Evolutionary conservation across 2,797 vertebrate species (phyloP).

Genomic region (Menidia menidia): DNA sequence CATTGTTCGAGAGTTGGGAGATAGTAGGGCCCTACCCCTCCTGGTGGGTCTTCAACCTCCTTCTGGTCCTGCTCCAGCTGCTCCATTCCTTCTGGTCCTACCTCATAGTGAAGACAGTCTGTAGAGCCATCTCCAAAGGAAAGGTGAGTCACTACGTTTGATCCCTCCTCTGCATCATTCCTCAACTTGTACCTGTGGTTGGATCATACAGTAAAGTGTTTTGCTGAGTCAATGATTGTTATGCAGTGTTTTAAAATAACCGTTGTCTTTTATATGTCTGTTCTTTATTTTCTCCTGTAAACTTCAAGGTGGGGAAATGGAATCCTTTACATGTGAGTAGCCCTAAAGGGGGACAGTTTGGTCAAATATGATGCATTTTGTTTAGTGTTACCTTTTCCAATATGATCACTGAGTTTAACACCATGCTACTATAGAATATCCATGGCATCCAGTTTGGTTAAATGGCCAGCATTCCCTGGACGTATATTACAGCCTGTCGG

Average conservation of each 20-base stretch:
- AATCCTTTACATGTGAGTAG: slow-evolving; percentile 97
- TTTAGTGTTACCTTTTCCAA: neutral
- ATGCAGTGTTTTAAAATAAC: slow-evolving; percentile 10
- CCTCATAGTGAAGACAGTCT: slow-evolving; percentile 92
- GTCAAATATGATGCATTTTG: neutral
- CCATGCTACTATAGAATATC: neutral
- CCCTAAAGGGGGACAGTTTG: slow-evolving; percentile 20
- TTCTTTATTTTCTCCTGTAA: slow-evolving; percentile 80
- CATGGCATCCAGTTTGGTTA: neutral
- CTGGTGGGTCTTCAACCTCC: slow-evolving; percentile 94
- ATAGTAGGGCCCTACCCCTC: slow-evolving; percentile 95
- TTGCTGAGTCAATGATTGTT: slow-evolving; percentile 12
- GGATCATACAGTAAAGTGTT: neutral
- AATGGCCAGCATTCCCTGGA: neutral
- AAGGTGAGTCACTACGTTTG: slow-evolving; percentile 85
- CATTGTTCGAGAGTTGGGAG: slow-evolving; percentile 96
- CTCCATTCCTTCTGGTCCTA: slow-evolving; percentile 97
- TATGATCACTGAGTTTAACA: neutral
- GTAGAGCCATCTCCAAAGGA: slow-evolving; percentile 94
- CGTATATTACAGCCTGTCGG: neutral
- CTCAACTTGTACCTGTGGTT: slow-evolving; percentile 29
- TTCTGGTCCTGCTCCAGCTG: slow-evolving; percentile 91
- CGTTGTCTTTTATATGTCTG: slow-evolving; percentile 75
- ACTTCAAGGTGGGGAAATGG: slow-evolving; percentile 94
- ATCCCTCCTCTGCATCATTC: slow-evolving; percentile 5